Conservation (phyloP, 2,888 invertebrate species). For the Amiota mariae region DNA sequence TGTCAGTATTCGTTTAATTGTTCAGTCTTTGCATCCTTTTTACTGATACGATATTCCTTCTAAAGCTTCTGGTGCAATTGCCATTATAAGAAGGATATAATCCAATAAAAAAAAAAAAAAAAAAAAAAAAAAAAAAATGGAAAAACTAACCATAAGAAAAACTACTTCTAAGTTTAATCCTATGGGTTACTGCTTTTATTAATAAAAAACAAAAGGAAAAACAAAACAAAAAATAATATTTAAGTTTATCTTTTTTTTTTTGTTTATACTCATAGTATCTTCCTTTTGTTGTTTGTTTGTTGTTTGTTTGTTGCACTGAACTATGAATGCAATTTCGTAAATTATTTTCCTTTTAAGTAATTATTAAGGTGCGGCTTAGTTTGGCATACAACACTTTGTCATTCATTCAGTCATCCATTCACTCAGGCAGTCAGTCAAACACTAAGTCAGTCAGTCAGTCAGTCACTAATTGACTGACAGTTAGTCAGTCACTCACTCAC, state of each 20-base stretch:
- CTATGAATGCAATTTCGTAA: slow-evolving; percentile 73
- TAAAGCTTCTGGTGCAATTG: too few species aligned
- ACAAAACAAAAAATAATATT: not conserved
- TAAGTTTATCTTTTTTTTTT: slow-evolving; percentile 45
- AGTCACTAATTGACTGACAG: not conserved
- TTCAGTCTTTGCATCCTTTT: too few species aligned
- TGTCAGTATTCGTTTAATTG: too few species aligned
- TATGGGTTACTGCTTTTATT: too few species aligned
- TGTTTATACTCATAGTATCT: slow-evolving; percentile 35
- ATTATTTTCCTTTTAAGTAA: slow-evolving; percentile 74
- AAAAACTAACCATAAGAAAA: too few species aligned
- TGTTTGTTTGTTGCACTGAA: slow-evolving; percentile 53
- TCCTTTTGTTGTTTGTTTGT: slow-evolving; percentile 49
- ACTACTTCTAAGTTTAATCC: too few species aligned
- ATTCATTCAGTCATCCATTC: slow-evolving; percentile 38
- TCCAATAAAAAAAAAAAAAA: too few species aligned
- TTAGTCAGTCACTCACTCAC: slow-evolving; percentile 10
- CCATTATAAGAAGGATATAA: too few species aligned
- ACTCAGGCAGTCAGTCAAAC: slow-evolving; percentile 38
- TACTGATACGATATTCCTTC: too few species aligned
- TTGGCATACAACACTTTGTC: slow-evolving; percentile 36
- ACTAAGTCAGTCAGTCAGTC: slow-evolving; percentile 33
- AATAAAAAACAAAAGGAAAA: not conserved
- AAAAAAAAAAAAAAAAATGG: too few species aligned
- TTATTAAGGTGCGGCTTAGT: slow-evolving; percentile 72